Base-by-base conservation (phyloP, 2,888 invertebrate genomes). In the Cecidostiba fungosa region DNA sequence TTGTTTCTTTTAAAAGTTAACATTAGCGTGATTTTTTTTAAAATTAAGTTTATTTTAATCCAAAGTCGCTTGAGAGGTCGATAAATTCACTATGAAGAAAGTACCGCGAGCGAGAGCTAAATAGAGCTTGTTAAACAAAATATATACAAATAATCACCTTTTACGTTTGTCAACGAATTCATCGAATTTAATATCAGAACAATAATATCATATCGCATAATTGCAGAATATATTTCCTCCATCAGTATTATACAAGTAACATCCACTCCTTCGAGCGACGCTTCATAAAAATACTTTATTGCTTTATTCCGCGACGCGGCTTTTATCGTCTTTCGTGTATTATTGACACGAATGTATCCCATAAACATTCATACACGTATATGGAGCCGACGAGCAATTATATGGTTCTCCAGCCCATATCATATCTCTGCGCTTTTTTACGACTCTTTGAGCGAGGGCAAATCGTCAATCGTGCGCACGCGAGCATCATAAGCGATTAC, bases 321-420 rank as follows among this genome's bases (percentile, higher is more conserved):
- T 23, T 72, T 36, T 39, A 72, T 36, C 39, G n/a, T 23, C 39
- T 72, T 23, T 77, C 59, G 39, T 66, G n/a, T n/a, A 59, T 59
- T 77, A 62, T 77, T 77, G 39, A n/a, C 77, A 77, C 59, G 23
- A 77, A 77, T 23, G n/a, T 39, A 39, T 72, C 72, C 72, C 72
- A 43, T 72, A 72, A 72, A 72, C 72, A 43, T 12, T 39, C 70
- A 72, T 39, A 12, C 39, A 43, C n/a, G 2, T 6, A 26, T 39
- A 39, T 72, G 23, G 4, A 6, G 2, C 1, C 12, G 14, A 23
- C 72, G 72, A 43, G 23, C 72, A 43, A 72, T 23, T 43, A 36
- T 14, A 14, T 72, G 26, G n/a, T n/a, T 39, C 23, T 36, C 66
- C 12, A 66, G 66, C 29, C 54, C n/a, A 23, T 59, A 59, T 59